Evolutionary conservation across 2,113 vertebrate species (phyloP), one percentile per base, ranked within the genome.

Genomic region (Heterotilapia buettikoferi): DNA sequence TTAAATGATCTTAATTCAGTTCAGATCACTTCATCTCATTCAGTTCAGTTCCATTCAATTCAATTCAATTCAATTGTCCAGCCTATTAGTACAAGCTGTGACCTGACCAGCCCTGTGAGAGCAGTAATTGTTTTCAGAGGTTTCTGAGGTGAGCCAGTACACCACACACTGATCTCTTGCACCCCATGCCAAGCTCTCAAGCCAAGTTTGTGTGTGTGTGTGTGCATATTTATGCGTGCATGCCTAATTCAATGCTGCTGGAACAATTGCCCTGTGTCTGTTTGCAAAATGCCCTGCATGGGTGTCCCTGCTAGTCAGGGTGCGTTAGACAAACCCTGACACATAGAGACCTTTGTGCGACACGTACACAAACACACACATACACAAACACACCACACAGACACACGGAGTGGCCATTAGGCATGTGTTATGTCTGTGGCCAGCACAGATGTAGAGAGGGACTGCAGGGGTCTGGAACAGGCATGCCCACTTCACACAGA

Each of bases 101-200:
- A 78, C 68, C 92, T 88, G 92, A 92, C 92, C 90, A 88, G 94
- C 91, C 88, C 93, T 91, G 90, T 90, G 93, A 94, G 95, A 94
- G 87, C 93, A 89, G 90, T 95, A 95, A 95, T 95, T 95, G 95
- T 96, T 95, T 96, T 95, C 85, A 83, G 91, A 93, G 93, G 92
- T 92, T 94, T 94, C 94, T 93, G 93, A 96, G 95, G 95, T 94
- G 93, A 95, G 92, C 93, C 92, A 94, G 93, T 90, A 89, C 88
- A 90, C 91, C 92, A 90, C 95, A 94, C 63, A 89, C 92, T 94
- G 95, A 91, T 95, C 91, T 92, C 87, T 90, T 52, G 66, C 89
- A 45, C 92, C 92, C 90, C 93, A 94, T 94, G 94, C 94, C 94
- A 95, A 94, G 94, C 94, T 94, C 89, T 92, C 93, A 93, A 93